Percentiles rank a stretch among this genome's conserved stretches.
These are phyloP conservation scores for Zenarchopterus dispar DNA, from an alignment of 2,797 vertebrate species.

Conservation along the genomic window DNA sequence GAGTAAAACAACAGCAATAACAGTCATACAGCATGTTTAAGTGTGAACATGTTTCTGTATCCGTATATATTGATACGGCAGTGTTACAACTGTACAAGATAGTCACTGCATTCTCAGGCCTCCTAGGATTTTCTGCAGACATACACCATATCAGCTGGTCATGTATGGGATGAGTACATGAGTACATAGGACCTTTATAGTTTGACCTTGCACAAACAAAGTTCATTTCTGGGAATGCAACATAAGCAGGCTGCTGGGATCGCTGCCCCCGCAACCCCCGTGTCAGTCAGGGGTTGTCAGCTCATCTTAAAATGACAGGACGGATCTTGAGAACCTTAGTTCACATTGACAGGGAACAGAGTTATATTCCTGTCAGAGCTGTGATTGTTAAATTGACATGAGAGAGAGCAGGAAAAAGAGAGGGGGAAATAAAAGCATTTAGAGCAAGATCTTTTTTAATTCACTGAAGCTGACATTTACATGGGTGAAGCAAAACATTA, in stretches of 20 bases:
- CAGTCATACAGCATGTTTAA: conserved; percentile 41
- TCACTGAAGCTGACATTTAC: conserved; percentile 31
- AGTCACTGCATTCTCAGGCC: conserved; percentile 14
- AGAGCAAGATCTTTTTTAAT: conserved; percentile 7
- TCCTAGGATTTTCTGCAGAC: conserved; percentile 21
- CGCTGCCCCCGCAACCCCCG: conserved; percentile 43
- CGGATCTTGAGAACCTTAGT: conserved; percentile 64
- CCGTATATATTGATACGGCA: conserved; percentile 13
- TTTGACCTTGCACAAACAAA: conserved; percentile 69
- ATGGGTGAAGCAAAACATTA: conserved; percentile 7
- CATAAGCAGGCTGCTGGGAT: conserved; percentile 60
- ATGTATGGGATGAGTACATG: conserved; percentile 58
- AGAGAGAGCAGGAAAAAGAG: not conserved
- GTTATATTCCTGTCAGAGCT: conserved; percentile 53
- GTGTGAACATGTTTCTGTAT: conserved; percentile 55
- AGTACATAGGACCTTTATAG: conserved; percentile 56
- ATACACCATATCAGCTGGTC: conserved; percentile 50
- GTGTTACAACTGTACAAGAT: conserved; percentile 56
- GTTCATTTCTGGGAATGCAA: conserved; percentile 72
- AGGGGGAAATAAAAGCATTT: not conserved
- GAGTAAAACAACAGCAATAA: conserved; percentile 50
- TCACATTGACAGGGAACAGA: conserved; percentile 48
- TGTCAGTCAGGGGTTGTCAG: conserved; percentile 56
- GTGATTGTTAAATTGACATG: conserved; percentile 41
- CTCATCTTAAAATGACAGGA: conserved; percentile 56